These are phyloP conservation scores for Dascyllus trimaculatus DNA, from an alignment of 2,113 vertebrate species.

Conservation along the genomic window DNA sequence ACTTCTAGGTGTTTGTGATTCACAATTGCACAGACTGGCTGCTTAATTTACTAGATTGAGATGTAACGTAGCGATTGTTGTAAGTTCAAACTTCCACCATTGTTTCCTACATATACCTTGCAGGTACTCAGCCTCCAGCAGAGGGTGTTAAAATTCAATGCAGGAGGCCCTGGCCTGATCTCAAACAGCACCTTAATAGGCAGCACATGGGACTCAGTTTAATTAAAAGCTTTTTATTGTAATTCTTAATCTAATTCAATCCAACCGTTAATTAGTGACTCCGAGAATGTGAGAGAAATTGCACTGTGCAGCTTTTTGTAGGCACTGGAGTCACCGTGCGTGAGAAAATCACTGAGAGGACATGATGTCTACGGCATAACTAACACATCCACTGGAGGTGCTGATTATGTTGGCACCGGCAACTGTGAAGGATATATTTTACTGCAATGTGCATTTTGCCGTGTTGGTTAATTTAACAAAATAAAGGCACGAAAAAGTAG, in stretches of 20 bases:
- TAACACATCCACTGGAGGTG: conserved; percentile 72
- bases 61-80: neutral
- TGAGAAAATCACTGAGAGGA: conserved; percentile 75
- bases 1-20: neutral
- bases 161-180: conserved; percentile 52
- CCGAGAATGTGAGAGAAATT: conserved; percentile 78
- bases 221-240: conserved; percentile 84
- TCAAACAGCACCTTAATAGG: conserved; percentile 68
- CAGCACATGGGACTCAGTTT: conserved; percentile 77
- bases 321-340: conserved; percentile 69
- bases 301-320: conserved; percentile 73
- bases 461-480: conserved; percentile 28
- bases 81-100: neutral
- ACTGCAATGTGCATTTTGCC: conserved; percentile 51
- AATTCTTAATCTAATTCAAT: conserved; percentile 83
- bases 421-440: conserved; percentile 56
- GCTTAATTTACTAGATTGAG: neutral
- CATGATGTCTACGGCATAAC: conserved; percentile 69
- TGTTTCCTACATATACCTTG: conserved; percentile 37
- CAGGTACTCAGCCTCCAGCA: conserved; percentile 71
- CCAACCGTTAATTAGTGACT: conserved; percentile 80
- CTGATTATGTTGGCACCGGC: conserved; percentile 60
- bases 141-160: conserved; percentile 73
- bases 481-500: conserved; percentile 4
- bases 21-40: neutral